Conservation (phyloP, 2,113 vertebrate genomes). For the Aptenodytes forsteri region DNA sequence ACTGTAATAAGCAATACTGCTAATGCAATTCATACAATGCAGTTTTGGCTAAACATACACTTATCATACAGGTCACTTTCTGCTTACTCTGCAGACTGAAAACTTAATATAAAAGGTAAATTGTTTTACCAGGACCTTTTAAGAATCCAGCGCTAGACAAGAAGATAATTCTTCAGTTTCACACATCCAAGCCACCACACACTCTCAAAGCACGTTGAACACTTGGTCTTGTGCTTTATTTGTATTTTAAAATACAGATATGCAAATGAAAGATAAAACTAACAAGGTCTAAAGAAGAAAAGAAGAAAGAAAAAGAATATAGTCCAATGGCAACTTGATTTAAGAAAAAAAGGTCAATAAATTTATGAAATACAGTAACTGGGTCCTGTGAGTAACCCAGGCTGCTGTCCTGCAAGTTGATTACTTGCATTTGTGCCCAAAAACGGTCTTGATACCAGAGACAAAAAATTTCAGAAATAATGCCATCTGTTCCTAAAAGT, state of each 20-base stretch:
- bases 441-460: neutral
- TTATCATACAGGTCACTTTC: constrained; percentile 20
- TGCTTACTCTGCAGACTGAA: constrained; percentile 17
- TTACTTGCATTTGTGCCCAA: neutral
- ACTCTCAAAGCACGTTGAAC: neutral
- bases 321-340: neutral
- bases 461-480: neutral
- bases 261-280: neutral
- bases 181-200: neutral
- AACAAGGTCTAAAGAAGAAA: neutral
- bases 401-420: neutral
- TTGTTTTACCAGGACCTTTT: neutral
- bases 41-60: neutral
- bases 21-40: constrained; percentile 34
- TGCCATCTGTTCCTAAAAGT: neutral
- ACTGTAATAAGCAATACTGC: constrained; percentile 38
- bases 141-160: neutral
- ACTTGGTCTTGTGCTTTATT: neutral
- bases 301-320: neutral
- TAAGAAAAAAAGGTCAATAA: neutral
- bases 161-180: neutral
- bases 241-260: neutral
- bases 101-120: neutral
- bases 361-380: neutral
- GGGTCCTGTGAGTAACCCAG: neutral